Percentiles rank a stretch among this genome's conserved stretches.
phyloP scores from a whole-genome alignment of 2,888 invertebrate genomes.

The Spicauda simplicius region DNA sequence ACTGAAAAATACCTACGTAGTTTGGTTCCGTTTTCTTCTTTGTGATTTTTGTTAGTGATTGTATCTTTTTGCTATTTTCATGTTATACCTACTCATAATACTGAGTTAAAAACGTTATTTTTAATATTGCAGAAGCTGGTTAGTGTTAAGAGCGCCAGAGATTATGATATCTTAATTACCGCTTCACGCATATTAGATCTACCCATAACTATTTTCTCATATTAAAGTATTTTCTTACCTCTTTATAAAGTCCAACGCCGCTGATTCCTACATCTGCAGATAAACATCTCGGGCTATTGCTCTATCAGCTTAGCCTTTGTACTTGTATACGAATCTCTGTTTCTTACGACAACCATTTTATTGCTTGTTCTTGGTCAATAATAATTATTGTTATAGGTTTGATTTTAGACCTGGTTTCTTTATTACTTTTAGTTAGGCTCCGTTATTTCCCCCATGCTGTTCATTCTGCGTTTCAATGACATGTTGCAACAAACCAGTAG shows the following conservation, averaged over 20 bases:
- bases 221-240: neutral
- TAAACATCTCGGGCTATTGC: conserved; percentile 25
- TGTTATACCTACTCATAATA: neutral
- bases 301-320: conserved; percentile 15
- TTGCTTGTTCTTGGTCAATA: conserved; percentile 3
- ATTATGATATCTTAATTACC: conserved; percentile 1
- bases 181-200: neutral
- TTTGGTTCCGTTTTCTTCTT: too few relatives aligned
- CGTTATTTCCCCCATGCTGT: too few relatives aligned
- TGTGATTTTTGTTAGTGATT: too few relatives aligned
- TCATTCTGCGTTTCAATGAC: too few relatives aligned
- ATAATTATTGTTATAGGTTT: neutral
- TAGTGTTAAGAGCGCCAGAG: neutral
- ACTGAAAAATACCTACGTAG: too few relatives aligned
- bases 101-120: too few relatives aligned
- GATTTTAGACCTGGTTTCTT: neutral
- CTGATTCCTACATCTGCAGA: conserved; percentile 5
- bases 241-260: neutral
- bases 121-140: too few relatives aligned
- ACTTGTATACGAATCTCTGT: conserved; percentile 14
- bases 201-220: neutral
- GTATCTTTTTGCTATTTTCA: neutral
- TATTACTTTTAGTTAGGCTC: neutral
- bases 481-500: too few relatives aligned
- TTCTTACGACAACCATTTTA: conserved; percentile 16